A percentile compares a stretch with the other conserved stretches of the same genome.
Evolutionary conservation across 2,888 invertebrate genomes (phyloP).

Genomic region (Bombylius discolor): DNA sequence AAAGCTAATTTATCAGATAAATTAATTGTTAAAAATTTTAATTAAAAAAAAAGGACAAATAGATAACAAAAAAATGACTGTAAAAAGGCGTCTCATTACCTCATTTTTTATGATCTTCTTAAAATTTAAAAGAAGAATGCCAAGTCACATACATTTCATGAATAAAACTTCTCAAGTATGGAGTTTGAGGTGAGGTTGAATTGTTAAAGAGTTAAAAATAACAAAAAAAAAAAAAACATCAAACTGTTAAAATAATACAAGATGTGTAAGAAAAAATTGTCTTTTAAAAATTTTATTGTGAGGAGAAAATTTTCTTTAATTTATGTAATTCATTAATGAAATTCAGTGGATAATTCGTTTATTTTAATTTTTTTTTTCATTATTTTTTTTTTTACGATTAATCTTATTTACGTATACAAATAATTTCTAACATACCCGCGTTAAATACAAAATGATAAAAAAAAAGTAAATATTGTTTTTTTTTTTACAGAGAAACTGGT

Average conservation of each 20-base stretch:
- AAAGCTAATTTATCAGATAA: constrained; percentile 15
- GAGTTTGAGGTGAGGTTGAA: too few species aligned
- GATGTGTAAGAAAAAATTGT: too few species aligned
- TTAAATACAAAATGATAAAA: too few species aligned
- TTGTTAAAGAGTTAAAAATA: too few species aligned
- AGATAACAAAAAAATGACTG: not conserved
- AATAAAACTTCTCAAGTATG: too few species aligned
- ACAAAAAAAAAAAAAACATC: too few species aligned
- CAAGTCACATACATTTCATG: constrained; percentile 4
- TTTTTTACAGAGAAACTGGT: too few species aligned
- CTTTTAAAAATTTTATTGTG: too few species aligned
- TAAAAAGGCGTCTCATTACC: constrained; percentile 7
- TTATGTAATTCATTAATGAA: constrained; percentile 17
- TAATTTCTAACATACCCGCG: too few species aligned
- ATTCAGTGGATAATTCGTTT: constrained; percentile 13
- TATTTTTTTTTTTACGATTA: not conserved
- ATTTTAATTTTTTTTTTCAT: not conserved
- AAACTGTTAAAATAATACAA: too few species aligned
- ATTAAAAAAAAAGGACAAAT: constrained; percentile 10
- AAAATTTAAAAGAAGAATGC: not conserved
- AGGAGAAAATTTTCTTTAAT: constrained; percentile 13
- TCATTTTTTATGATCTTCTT: constrained; percentile 8
- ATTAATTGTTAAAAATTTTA: constrained; percentile 14
- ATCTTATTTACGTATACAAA: too few species aligned
- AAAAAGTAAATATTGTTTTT: too few species aligned